Percentiles rank a stretch among this genome's conserved stretches.
phyloP scores from a whole-genome alignment of 2,888 invertebrate species.

The Candidula unifasciata region DNA sequence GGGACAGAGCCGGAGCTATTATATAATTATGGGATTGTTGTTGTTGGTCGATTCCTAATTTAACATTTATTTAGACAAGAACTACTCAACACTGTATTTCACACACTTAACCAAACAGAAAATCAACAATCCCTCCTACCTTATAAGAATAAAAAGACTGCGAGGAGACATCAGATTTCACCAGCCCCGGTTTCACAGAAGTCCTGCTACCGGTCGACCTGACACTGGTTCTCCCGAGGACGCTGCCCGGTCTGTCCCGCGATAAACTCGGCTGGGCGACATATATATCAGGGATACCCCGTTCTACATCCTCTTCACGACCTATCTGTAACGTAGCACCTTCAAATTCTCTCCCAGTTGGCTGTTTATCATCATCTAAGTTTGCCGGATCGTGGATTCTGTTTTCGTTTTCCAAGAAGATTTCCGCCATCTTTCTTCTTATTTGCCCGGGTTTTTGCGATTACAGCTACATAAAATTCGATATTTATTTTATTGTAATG shows the following conservation, averaged over 20 bases:
- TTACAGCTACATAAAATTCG: background rate
- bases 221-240: slow-evolving; percentile 5
- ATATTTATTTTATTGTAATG: background rate
- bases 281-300: background rate
- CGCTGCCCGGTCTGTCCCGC: slow-evolving; percentile 1
- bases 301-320: background rate
- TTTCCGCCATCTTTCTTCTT: background rate
- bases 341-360: slow-evolving; percentile 19
- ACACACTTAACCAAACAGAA: no score
- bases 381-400: background rate
- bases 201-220: background rate
- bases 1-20: no score
- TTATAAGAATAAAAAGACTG: slow-evolving; percentile 20
- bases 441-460: background rate
- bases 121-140: no score
- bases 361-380: slow-evolving; percentile 20
- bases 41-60: no score
- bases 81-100: no score
- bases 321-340: slow-evolving; percentile 17
- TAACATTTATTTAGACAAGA: no score
- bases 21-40: no score
- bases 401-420: background rate
- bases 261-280: background rate
- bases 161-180: background rate
- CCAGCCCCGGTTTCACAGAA: slow-evolving; percentile 4